Base-by-base conservation (phyloP, 1,140 invertebrate genomes). In the Stenopsyche tienmushanensis region DNA sequence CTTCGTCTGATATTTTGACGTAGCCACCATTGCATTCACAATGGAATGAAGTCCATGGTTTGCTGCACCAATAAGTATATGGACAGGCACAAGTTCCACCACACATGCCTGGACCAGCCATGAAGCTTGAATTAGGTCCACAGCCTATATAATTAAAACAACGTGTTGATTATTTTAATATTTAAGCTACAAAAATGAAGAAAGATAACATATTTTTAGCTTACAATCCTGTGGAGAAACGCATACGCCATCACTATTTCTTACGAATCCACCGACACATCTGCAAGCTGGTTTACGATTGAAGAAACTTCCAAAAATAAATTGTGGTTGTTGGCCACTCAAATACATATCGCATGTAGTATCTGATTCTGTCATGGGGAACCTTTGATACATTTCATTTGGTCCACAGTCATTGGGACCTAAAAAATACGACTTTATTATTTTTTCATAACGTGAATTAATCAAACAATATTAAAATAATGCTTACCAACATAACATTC, bases 171-270 rank as follows among this genome's bases (percentile, higher is more conserved):
- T n/a, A n/a, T n/a, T n/a, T n/a, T n/a, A n/a, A n/a, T n/a, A n/a
- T n/a, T n/a, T n/a, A n/a, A n/a, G n/a, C n/a, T n/a, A n/a, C n/a
- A n/a, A n/a, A n/a, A n/a, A n/a, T n/a, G n/a, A n/a, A n/a, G n/a
- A n/a, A n/a, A n/a, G n/a, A n/a, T n/a, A n/a, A n/a, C n/a, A n/a
- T n/a, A n/a, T n/a, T n/a, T n/a, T n/a, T n/a, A 39, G 20, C 52
- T 54, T 54, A 59, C 64, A 53, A 47, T 50, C 25, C 34, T 59
- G 34, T 5, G 42, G 50, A 10, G 24, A 18, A 17, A 55, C 52
- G 34, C 62, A 64, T 44, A 24, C 18, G 23, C 62, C 49, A 44
- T 53, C 34, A 1, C 39, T 52, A 20, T 62, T 44, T 42, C 50
- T 62, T 1, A 62, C 42, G 24, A 52, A 52, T 1, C 23, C 52